Evolutionary conservation across 2,113 vertebrate species (phyloP).

Genomic region (Chionodraco myersi): DNA sequence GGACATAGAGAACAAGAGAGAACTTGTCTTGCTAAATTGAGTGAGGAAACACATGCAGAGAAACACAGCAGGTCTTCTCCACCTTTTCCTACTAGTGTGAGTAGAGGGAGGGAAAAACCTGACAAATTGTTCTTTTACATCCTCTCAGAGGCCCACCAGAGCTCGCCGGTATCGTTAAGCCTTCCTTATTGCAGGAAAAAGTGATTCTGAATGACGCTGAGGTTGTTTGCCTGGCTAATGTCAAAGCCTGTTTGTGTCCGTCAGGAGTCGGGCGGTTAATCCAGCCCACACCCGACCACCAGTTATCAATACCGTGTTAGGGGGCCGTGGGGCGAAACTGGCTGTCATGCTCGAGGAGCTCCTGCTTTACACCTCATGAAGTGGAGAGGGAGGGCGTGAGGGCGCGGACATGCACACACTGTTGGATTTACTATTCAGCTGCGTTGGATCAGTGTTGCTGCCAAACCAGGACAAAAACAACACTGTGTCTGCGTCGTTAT

Average conservation of each 20-base stretch:
- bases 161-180: slow-evolving; percentile 12
- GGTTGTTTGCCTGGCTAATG: slow-evolving; percentile 60
- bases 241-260: slow-evolving; percentile 63
- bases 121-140: slow-evolving; percentile 40
- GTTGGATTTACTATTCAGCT: slow-evolving; percentile 55
- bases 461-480: slow-evolving; percentile 30
- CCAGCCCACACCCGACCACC: slow-evolving; percentile 50
- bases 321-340: slow-evolving; percentile 46
- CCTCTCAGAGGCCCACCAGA: slow-evolving; percentile 19
- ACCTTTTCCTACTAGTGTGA: not conserved
- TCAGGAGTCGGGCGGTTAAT: slow-evolving; percentile 61
- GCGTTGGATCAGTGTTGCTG: slow-evolving; percentile 61
- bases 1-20: slow-evolving; percentile 3
- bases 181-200: slow-evolving; percentile 30
- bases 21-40: not conserved
- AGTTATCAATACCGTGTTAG: slow-evolving; percentile 64
- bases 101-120: slow-evolving; percentile 17
- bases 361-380: slow-evolving; percentile 38
- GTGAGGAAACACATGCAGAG: not conserved
- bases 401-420: slow-evolving; percentile 23
- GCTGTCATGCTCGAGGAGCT: slow-evolving; percentile 67
- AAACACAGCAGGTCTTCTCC: not conserved
- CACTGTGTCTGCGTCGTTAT: slow-evolving; percentile 35
- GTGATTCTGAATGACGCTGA: slow-evolving; percentile 30
- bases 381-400: slow-evolving; percentile 21